Evolutionary conservation across 2,113 vertebrate species (phyloP).

Genomic region (Leucosticte australis): DNA sequence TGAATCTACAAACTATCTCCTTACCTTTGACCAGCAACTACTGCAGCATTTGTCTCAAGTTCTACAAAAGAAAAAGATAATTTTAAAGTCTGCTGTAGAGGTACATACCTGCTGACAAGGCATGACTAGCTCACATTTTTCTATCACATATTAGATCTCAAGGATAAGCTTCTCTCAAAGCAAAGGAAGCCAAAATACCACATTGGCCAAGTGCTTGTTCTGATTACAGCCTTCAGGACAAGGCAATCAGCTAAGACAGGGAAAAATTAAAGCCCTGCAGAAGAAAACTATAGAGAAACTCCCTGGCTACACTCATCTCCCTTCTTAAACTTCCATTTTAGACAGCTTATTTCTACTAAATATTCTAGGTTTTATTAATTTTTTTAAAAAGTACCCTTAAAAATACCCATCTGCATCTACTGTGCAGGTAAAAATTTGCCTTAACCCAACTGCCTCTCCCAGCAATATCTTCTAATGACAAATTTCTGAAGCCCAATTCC

Average conservation of each 20-base stretch:
- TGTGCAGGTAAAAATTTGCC: background rate
- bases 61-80: constrained; percentile 75
- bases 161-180: background rate
- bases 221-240: background rate
- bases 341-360: background rate
- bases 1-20: constrained; percentile 60
- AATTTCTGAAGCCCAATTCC: background rate
- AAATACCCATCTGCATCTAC: background rate
- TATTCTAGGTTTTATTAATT: background rate
- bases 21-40: constrained; percentile 80
- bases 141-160: background rate
- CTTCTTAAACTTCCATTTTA: background rate
- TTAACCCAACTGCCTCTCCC: background rate
- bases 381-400: background rate
- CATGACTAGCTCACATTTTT: constrained; percentile 10
- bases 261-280: background rate
- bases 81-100: constrained; percentile 33
- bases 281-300: background rate
- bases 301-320: background rate
- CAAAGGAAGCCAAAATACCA: background rate
- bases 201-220: background rate
- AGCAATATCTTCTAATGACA: background rate
- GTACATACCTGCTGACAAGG: constrained; percentile 24
- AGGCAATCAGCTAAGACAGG: background rate
- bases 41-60: constrained; percentile 74